Evolutionary conservation across 2,888 invertebrate species (phyloP), one percentile per base, ranked within the genome.

Genomic region (Carabus problematicus): DNA sequence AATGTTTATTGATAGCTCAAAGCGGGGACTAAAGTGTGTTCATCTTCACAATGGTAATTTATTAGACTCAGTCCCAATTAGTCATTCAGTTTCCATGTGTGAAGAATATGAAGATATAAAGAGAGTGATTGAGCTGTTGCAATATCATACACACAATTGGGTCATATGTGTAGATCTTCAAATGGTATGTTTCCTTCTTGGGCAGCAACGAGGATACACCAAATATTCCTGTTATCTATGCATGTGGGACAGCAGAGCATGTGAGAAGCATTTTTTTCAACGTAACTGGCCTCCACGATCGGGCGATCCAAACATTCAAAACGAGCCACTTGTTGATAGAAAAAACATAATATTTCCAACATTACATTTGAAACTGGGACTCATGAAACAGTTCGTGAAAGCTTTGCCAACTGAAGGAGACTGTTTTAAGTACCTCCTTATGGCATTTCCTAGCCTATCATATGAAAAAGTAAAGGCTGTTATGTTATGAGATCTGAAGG

Each of bases 301-400:
- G n/a, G n/a, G n/a, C n/a, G n/a, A n/a, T n/a, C n/a, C 58, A 40
- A 74, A 73, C 61, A 63, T 74, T 14, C 58, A 71, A 42, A 56
- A 63, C 8, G 49, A 67, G 42, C 64, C 73, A 16, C 54, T 73
- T n/a, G 61, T 74, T 42, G 63, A 59, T 19, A 19, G 67, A 64
- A 64, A 71, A 19, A 70, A 72, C 6, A 61, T 73, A 56, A 58
- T 73, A 39, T 49, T 75, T 12, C 75, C 74, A 52, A 73, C 75
- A 52, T 63, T 74, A 11, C 75, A 75, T 62, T 74, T 75, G 12
- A 75, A 71, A 71, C 75, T 61, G 74, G 74, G 70, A 73, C 75
- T 0, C n/a, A n/a, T n/a, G n/a, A n/a, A n/a, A n/a, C n/a, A n/a
- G n/a, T n/a, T n/a, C n/a, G n/a, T n/a, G n/a, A 76, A 74, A 66